These are phyloP conservation scores for Cephus sareptanus DNA, from an alignment of 2,888 invertebrate genomes.

Conservation along the genomic window DNA sequence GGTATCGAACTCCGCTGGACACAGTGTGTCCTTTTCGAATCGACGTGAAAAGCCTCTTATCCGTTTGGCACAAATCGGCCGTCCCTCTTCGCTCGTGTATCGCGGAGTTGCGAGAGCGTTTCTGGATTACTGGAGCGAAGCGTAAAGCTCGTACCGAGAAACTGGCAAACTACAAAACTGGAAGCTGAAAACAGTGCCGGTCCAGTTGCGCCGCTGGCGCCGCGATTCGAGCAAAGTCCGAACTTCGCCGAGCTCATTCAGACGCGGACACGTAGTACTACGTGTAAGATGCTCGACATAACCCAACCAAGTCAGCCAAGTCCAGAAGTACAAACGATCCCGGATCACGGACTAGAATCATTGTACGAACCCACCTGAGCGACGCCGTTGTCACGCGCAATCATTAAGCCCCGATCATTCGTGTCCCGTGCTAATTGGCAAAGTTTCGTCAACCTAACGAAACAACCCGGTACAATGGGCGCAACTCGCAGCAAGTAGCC, in stretches of 20 bases:
- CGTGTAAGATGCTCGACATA: no score
- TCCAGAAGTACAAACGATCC: no score
- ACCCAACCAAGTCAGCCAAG: no score
- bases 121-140: neutral
- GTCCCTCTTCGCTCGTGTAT: neutral
- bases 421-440: neutral
- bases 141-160: neutral
- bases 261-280: neutral
- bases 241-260: neutral
- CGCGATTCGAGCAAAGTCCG: neutral
- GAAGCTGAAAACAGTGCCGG: neutral
- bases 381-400: neutral
- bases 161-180: no score
- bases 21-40: neutral
- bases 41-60: neutral
- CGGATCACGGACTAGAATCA: neutral
- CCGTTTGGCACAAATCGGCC: neutral
- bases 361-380: neutral
- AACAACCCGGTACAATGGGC: neutral
- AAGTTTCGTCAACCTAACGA: neutral
- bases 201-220: neutral
- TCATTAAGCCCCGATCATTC: neutral
- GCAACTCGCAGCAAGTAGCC: neutral
- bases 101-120: neutral
- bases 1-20: no score